A percentile compares a stretch with the other conserved stretches of the same genome.
Conservation (phyloP, 2,113 vertebrate species). For the Stigmatopora argus region DNA sequence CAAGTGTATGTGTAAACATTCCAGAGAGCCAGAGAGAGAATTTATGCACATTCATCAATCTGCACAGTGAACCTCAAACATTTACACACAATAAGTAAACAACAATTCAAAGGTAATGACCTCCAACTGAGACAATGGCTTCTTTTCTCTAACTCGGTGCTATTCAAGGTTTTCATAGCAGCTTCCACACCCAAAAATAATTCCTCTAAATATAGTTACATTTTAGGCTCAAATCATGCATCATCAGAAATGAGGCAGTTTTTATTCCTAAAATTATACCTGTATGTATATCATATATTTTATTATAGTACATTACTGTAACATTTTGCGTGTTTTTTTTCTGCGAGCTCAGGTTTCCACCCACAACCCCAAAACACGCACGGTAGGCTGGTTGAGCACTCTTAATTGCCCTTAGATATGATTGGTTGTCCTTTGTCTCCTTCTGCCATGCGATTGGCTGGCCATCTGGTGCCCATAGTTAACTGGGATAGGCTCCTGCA, state of each 20-base stretch:
- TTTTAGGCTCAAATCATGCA: too few species aligned
- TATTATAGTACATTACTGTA: not conserved
- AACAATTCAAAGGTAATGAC: not conserved
- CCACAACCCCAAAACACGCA: too few species aligned
- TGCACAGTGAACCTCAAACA: slow-evolving; percentile 4
- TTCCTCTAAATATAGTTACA: not conserved
- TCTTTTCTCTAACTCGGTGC: not conserved
- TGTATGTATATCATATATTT: not conserved
- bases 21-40: not conserved
- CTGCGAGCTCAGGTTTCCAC: too few species aligned
- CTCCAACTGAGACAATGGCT: not conserved
- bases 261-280: not conserved
- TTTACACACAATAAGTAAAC: slow-evolving; percentile 6
- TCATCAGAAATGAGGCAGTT: not conserved
- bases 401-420: too few species aligned
- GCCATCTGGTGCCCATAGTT: too few species aligned
- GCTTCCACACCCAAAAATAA: not conserved
- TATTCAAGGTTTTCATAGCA: not conserved
- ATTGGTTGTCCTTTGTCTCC: too few species aligned
- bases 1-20: slow-evolving; percentile 5
- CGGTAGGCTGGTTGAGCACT: too few species aligned
- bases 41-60: not conserved
- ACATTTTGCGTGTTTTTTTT: not conserved
- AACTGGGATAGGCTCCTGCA: too few species aligned
- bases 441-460: too few species aligned